Percentiles rank a stretch among this genome's conserved stretches.
Evolutionary conservation across 1,140 invertebrate species (phyloP).

Genomic region (Zophobas morio): DNA sequence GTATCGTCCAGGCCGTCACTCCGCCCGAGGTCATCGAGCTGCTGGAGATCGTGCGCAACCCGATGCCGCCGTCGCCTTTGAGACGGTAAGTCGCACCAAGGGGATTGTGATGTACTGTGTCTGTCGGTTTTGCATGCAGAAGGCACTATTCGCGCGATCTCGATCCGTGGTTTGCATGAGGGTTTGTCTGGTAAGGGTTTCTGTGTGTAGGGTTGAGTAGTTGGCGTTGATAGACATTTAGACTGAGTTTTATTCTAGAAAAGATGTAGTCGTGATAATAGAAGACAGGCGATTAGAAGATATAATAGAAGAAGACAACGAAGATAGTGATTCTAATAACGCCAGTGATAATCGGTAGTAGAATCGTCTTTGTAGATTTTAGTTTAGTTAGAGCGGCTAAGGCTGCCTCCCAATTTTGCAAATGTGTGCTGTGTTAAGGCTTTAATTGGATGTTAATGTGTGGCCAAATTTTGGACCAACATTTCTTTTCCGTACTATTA

Average conservation of each 20-base stretch:
- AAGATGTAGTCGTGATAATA: slow-evolving; percentile 63
- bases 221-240: slow-evolving; percentile 50
- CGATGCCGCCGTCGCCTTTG: slow-evolving; percentile 57
- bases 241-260: slow-evolving; percentile 63
- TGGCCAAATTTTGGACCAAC: slow-evolving; percentile 53
- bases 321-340: slow-evolving; percentile 60
- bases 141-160: slow-evolving; percentile 59
- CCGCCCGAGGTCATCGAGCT: slow-evolving; percentile 60
- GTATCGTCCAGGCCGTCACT: slow-evolving; percentile 53
- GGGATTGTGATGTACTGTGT: neutral
- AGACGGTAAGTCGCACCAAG: slow-evolving; percentile 57
- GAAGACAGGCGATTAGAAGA: slow-evolving; percentile 63
- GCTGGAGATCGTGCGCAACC: slow-evolving; percentile 59
- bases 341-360: slow-evolving; percentile 59
- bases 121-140: slow-evolving; percentile 51
- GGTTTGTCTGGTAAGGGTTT: slow-evolving; percentile 45
- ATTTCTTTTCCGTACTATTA: slow-evolving; percentile 10
- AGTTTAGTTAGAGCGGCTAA: slow-evolving; percentile 27
- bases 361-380: slow-evolving; percentile 38
- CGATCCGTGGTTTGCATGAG: slow-evolving; percentile 62
- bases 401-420: slow-evolving; percentile 41
- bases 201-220: neutral
- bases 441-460: slow-evolving; percentile 50
- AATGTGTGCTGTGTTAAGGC: slow-evolving; percentile 50
- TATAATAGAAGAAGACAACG: slow-evolving; percentile 65